Evolutionary conservation across 2,113 vertebrate genomes (phyloP).

Genomic region (Dermatemys mawii): DNA sequence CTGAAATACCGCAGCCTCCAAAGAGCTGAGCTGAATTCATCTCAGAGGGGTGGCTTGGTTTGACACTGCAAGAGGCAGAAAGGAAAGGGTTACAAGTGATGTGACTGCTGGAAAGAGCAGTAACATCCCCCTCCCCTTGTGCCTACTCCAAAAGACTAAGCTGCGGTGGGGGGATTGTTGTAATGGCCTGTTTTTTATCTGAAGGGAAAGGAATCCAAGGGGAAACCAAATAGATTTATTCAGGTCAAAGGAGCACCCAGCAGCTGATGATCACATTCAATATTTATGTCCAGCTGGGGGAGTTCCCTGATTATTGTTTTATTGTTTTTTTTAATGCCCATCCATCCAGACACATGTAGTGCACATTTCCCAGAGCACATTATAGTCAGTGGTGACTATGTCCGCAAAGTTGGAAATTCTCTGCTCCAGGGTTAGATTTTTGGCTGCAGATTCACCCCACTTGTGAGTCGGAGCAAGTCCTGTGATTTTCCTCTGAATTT

Average conservation of each 20-base stretch:
- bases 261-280: conserved; percentile 33
- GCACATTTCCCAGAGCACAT: background rate
- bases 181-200: background rate
- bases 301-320: background rate
- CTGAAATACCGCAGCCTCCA: rapidly evolving
- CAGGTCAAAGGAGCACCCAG: conserved; percentile 12
- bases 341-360: background rate
- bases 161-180: background rate
- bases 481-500: background rate
- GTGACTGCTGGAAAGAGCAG: background rate
- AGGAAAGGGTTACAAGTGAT: background rate
- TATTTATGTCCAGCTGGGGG: conserved; percentile 43
- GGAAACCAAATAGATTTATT: conserved; percentile 35
- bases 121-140: background rate
- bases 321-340: background rate
- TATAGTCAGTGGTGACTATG: background rate
- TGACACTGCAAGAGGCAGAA: background rate
- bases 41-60: background rate
- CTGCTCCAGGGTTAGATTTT: background rate
- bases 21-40: background rate
- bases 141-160: rapidly evolving
- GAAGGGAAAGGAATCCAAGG: background rate
- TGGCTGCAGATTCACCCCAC: background rate
- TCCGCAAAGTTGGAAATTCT: rapidly evolving
- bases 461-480: background rate